A percentile compares a stretch with the other conserved stretches of the same genome.
These are phyloP conservation scores for Sesia bembeciformis DNA, from an alignment of 2,888 invertebrate genomes.

Conservation along the genomic window DNA sequence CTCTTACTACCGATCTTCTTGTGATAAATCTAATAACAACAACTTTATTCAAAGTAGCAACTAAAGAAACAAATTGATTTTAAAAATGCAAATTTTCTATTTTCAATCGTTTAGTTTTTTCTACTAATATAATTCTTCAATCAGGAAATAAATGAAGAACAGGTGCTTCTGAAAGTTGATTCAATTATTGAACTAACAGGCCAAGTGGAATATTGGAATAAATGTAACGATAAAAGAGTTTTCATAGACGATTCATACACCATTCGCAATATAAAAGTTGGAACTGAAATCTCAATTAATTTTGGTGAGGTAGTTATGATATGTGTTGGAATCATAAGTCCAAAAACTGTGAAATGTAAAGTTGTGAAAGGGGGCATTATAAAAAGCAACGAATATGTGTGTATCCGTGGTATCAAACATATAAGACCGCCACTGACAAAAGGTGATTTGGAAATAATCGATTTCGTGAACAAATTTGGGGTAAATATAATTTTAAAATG, in stretches of 20 bases:
- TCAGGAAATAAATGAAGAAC: background rate
- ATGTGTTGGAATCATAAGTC: slow-evolving; percentile 22
- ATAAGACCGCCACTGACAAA: slow-evolving; percentile 24
- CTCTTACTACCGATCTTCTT: no score
- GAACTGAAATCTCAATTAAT: slow-evolving; percentile 28
- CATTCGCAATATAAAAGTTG: slow-evolving; percentile 18
- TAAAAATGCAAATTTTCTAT: no score
- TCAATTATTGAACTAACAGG: slow-evolving; percentile 23
- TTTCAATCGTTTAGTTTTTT: no score
- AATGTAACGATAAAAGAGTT: slow-evolving; percentile 26
- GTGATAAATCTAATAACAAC: no score
- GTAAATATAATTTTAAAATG: slow-evolving; percentile 12
- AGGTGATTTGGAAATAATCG: slow-evolving; percentile 29
- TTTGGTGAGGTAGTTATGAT: slow-evolving; percentile 26
- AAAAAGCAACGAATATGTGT: slow-evolving; percentile 20
- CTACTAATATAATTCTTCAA: background rate
- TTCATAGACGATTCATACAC: slow-evolving; percentile 34
- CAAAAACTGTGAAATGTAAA: slow-evolving; percentile 24
- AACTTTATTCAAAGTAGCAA: no score
- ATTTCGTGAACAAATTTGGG: slow-evolving; percentile 32
- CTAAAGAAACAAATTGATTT: no score
- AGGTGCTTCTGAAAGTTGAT: slow-evolving; percentile 12
- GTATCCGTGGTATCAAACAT: slow-evolving; percentile 25
- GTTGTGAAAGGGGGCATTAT: slow-evolving; percentile 23
- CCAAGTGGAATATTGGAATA: slow-evolving; percentile 20